These are phyloP conservation scores for Caenorhabditis doughertyi DNA, from an alignment of 2,888 invertebrate genomes.

Conservation along the genomic window DNA sequence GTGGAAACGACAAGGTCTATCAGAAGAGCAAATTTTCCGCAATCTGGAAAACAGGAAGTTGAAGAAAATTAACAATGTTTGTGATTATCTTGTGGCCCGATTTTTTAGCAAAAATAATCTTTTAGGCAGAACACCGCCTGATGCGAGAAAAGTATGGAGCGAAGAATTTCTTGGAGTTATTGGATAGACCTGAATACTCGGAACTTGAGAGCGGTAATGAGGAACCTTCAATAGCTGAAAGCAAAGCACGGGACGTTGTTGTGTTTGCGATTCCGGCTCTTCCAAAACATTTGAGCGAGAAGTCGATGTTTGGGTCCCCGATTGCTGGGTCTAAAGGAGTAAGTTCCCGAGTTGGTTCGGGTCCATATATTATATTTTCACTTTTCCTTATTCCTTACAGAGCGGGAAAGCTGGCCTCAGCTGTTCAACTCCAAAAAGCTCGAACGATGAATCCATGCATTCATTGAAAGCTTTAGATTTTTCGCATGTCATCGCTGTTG, in stretches of 20 bases:
- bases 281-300: conserved; percentile 38
- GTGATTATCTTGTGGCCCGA: background rate
- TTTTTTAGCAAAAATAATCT: background rate
- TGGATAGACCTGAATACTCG: conserved; percentile 3
- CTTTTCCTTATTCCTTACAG: background rate
- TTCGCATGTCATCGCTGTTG: conserved; percentile 39
- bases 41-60: background rate
- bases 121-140: conserved; percentile 23
- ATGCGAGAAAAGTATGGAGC: conserved; percentile 32
- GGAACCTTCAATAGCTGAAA: background rate
- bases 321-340: conserved; percentile 1
- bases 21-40: conserved; percentile 15
- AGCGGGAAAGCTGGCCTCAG: conserved; percentile 39
- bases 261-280: conserved; percentile 38
- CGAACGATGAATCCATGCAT: conserved; percentile 37
- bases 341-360: too few relatives aligned
- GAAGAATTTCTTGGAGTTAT: conserved; percentile 23
- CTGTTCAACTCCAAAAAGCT: conserved; percentile 36
- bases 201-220: conserved; percentile 10
- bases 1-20: conserved; percentile 24
- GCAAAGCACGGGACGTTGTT: background rate
- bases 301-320: conserved; percentile 34
- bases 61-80: conserved; percentile 25
- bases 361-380: background rate
- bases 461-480: conserved; percentile 24